Evolutionary conservation across 2,113 vertebrate genomes (phyloP).

Genomic region (Pelobates fuscus): DNA sequence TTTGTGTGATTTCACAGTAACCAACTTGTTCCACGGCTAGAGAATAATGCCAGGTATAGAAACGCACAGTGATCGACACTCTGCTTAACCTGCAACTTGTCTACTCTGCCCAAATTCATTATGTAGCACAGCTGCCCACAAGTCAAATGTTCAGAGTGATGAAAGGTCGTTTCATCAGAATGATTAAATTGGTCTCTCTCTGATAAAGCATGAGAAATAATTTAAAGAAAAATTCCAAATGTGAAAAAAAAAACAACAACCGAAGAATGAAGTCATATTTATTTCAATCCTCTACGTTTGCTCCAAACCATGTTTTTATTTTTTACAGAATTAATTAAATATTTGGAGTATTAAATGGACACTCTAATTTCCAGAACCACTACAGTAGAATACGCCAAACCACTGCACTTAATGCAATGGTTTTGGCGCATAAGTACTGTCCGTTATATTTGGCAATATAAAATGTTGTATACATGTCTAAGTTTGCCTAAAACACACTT

Average conservation of each 20-base stretch:
- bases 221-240: accelerated
- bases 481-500: no score
- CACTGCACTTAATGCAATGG: no score
- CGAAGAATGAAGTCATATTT: no score
- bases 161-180: neutral
- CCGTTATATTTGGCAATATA: no score
- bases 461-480: no score
- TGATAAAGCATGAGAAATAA: neutral
- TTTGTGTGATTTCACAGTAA: neutral
- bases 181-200: neutral
- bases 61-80: neutral
- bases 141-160: neutral
- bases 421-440: no score
- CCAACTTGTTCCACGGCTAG: neutral
- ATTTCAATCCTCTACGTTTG: no score
- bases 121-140: accelerated
- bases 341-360: no score
- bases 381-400: no score
- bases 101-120: neutral
- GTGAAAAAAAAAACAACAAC: accelerated
- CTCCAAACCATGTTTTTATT: no score
- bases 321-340: no score
- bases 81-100: slow-evolving; percentile 4
- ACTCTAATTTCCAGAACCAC: no score
- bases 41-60: neutral